Conservation (phyloP, 2,113 vertebrate genomes). For the Ancistrus triradiatus region DNA sequence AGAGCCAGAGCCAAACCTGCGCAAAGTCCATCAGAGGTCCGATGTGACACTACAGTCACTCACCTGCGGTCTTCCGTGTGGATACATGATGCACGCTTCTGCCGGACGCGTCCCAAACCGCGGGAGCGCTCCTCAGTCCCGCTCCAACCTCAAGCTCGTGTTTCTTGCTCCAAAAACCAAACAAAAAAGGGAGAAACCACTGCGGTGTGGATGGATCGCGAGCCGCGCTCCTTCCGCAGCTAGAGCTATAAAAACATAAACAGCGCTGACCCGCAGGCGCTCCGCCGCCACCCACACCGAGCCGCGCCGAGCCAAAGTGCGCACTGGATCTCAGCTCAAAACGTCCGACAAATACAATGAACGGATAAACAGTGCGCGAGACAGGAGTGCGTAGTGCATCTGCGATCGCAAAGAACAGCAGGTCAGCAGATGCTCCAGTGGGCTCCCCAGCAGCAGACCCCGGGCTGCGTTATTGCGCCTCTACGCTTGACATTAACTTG, state of each 20-base stretch:
- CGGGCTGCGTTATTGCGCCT: slow-evolving; percentile 49
- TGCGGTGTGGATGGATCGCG: not conserved
- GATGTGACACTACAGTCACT: not conserved
- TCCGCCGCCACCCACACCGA: slow-evolving; percentile 4
- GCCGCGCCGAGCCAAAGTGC: not conserved
- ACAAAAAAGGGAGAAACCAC: not conserved
- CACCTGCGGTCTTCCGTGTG: slow-evolving; percentile 51
- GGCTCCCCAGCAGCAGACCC: slow-evolving; percentile 45
- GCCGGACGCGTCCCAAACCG: not conserved
- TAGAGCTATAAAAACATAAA: slow-evolving; percentile 42
- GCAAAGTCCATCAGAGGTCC: not conserved
- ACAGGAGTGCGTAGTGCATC: not conserved
- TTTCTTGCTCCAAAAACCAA: not conserved
- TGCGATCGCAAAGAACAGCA: slow-evolving; percentile 33
- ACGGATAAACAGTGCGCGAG: not conserved
- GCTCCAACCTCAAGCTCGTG: not conserved
- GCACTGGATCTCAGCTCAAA: not conserved
- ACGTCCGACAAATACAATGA: not conserved
- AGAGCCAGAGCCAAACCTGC: not conserved
- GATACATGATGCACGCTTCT: slow-evolving; percentile 45
- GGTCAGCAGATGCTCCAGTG: slow-evolving; percentile 50
- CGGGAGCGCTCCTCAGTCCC: not conserved
- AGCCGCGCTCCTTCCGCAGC: slow-evolving; percentile 5
- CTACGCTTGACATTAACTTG: slow-evolving; percentile 50
- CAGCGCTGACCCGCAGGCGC: slow-evolving; percentile 42